A percentile compares a stretch with the other conserved stretches of the same genome.
Conservation (phyloP, 2,888 invertebrate species). For the Drosophila peninsularis region DNA sequence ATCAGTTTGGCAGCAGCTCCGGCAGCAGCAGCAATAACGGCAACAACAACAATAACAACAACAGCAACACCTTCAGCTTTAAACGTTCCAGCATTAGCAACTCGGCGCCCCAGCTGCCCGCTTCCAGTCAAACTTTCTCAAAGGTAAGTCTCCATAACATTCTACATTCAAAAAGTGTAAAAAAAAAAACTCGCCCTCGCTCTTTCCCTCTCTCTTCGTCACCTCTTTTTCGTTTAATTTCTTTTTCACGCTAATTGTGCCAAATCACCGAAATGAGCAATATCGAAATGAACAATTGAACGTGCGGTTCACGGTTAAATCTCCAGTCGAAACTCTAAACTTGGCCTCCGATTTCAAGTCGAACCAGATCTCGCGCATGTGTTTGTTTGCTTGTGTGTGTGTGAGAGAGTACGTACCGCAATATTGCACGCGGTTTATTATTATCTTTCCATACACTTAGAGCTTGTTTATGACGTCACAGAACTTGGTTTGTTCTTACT, state of each 20-base stretch:
- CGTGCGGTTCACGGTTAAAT: constrained; percentile 30
- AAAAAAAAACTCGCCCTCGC: constrained; percentile 4
- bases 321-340: constrained; percentile 28
- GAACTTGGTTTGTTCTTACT: constrained; percentile 3
- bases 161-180: constrained; percentile 20
- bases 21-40: constrained; percentile 50
- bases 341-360: constrained; percentile 70
- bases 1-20: constrained; percentile 47
- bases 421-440: constrained; percentile 16
- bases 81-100: constrained; percentile 70
- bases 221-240: background rate
- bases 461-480: constrained; percentile 33
- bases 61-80: constrained; percentile 34
- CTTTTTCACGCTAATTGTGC: constrained; percentile 14
- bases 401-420: constrained; percentile 28
- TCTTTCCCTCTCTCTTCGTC: background rate
- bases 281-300: background rate
- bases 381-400: constrained; percentile 6
- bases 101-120: constrained; percentile 58
- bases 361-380: constrained; percentile 57
- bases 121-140: constrained; percentile 47
- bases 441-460: constrained; percentile 12
- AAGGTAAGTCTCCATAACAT: constrained; percentile 62
- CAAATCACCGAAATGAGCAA: constrained; percentile 17
- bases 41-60: constrained; percentile 40